Percentiles rank a stretch among this genome's conserved stretches.
Evolutionary conservation across 2,797 vertebrate species (phyloP).

Genomic region (Sebastes trivittatus): DNA sequence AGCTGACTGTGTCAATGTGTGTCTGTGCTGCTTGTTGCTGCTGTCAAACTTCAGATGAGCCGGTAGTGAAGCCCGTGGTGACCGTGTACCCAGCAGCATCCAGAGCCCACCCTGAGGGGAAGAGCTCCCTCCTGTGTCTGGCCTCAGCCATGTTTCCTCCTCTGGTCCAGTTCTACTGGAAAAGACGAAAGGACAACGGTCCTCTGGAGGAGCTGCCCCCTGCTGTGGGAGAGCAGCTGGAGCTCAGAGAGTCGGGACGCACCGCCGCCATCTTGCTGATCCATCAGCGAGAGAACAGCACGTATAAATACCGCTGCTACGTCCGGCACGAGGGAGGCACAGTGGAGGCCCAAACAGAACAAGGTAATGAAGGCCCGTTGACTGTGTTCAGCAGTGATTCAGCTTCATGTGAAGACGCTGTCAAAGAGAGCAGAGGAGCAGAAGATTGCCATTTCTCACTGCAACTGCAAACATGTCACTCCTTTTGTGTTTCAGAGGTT

Average conservation of each 20-base stretch:
- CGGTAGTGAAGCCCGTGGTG: conserved; percentile 11
- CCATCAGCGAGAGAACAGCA: not conserved
- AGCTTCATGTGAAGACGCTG: not conserved
- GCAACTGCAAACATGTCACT: too few species aligned
- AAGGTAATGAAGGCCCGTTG: not conserved
- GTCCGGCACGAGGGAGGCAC: conserved; percentile 4
- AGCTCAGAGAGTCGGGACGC: conserved; percentile 8
- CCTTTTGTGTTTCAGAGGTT: not conserved
- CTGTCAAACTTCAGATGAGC: conserved; percentile 9
- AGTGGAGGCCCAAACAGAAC: not conserved
- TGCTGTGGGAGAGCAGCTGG: conserved; percentile 14
- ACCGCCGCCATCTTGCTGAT: conserved; percentile 2
- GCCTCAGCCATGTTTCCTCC: conserved; percentile 53
- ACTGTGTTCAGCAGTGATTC: not conserved
- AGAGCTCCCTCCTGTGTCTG: conserved; percentile 36
- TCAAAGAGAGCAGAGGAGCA: not conserved
- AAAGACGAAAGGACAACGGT: not conserved
- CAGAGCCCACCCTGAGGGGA: not conserved
- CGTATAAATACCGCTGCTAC: conserved; percentile 12
- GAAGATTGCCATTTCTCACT: not conserved
- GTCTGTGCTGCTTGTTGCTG: not conserved
- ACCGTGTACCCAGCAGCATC: conserved; percentile 31
- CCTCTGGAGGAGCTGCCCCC: not conserved
- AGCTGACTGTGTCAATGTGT: conserved; percentile 12
- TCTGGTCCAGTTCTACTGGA: conserved; percentile 46